Evolutionary conservation across 2,113 vertebrate species (phyloP).

Genomic region (Galemys pyrenaicus): DNA sequence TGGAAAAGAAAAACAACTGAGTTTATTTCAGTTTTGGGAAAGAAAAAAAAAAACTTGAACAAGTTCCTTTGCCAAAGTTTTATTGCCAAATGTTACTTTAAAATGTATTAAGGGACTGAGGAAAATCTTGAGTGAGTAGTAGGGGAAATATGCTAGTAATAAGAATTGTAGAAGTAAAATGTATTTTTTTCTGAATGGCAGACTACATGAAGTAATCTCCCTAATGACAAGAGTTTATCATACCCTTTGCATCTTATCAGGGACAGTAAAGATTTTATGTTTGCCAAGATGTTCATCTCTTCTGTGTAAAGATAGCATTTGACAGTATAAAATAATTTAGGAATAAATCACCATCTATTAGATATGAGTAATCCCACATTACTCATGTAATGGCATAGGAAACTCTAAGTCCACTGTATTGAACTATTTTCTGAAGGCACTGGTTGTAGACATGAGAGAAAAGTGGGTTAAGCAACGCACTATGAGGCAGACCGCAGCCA

Average conservation of each 20-base stretch:
- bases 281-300: not conserved
- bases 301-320: not conserved
- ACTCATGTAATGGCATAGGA: not conserved
- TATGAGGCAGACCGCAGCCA: too few relatives aligned
- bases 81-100: slow-evolving; percentile 49
- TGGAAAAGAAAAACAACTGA: not conserved
- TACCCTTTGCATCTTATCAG: not conserved
- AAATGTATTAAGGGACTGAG: not conserved
- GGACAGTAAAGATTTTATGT: not conserved
- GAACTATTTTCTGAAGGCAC: not conserved
- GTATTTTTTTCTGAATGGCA: not conserved
- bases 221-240: not conserved
- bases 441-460: not conserved
- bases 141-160: not conserved
- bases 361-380: not conserved
- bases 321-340: not conserved
- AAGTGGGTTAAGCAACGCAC: too few relatives aligned
- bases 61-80: slow-evolving; percentile 46
- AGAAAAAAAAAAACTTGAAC: not conserved
- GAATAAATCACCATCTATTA: not conserved
- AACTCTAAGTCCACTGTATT: not conserved
- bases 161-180: not conserved
- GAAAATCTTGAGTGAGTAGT: not conserved
- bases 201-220: not conserved
- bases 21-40: slow-evolving; percentile 24